Percentiles rank a stretch among this genome's conserved stretches.
phyloP scores from a whole-genome alignment of 2,797 vertebrate genomes.

The Thamnophis elegans region DNA sequence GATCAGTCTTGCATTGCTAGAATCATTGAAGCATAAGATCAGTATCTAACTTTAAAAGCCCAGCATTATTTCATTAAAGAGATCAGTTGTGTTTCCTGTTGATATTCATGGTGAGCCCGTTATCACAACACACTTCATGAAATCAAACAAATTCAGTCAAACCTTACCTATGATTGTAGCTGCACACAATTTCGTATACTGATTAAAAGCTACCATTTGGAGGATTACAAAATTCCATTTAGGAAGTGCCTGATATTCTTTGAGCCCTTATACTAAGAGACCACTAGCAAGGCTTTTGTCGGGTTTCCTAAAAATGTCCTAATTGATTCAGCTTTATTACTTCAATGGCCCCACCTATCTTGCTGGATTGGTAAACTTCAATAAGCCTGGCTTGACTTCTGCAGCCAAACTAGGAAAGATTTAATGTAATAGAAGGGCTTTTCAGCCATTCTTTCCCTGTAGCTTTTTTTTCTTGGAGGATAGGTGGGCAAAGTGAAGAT shows the following conservation, averaged over 20 bases:
- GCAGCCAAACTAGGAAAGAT: not conserved
- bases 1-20: not conserved
- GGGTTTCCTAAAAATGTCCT: too few species aligned
- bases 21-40: not conserved
- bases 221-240: not conserved
- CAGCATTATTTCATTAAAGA: not conserved
- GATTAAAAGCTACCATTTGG: not conserved
- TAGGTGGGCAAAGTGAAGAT: not conserved
- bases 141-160: not conserved
- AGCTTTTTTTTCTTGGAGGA: not conserved
- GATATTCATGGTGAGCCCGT: not conserved
- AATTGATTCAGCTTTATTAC: not conserved
- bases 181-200: not conserved
- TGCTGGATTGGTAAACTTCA: not conserved
- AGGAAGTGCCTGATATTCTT: not conserved
- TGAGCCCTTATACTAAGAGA: not conserved
- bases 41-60: not conserved
- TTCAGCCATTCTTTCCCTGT: not conserved
- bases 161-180: not conserved
- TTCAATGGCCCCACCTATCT: not conserved
- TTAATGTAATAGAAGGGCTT: not conserved
- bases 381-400: not conserved
- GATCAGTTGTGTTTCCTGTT: not conserved
- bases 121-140: not conserved
- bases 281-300: not conserved